phyloP scores from a whole-genome alignment of 1,140 invertebrate species.

The Metopolophium dirhodum region DNA sequence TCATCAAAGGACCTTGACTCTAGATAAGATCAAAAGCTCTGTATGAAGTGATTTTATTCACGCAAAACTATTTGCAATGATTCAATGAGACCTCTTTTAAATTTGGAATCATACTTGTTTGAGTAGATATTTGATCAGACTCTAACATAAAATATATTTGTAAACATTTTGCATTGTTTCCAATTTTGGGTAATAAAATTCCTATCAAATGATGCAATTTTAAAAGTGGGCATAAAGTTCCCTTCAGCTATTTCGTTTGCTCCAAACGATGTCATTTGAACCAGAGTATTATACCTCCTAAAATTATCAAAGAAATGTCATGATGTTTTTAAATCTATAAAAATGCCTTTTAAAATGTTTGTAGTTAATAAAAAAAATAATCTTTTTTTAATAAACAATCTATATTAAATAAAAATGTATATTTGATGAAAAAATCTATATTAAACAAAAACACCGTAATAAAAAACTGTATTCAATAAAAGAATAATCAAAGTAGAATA shows the following conservation, averaged over 20 bases:
- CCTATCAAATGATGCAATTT: neutral
- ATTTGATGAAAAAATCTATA: too few relatives aligned
- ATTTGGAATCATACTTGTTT: too few relatives aligned
- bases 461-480: too few relatives aligned
- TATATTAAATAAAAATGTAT: too few relatives aligned
- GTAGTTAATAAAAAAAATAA: too few relatives aligned
- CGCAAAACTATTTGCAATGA: neutral
- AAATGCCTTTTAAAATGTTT: too few relatives aligned
- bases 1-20: neutral
- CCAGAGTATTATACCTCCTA: neutral
- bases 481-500: too few relatives aligned
- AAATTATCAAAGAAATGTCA: neutral
- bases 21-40: neutral
- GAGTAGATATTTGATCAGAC: too few relatives aligned
- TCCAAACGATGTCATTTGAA: slow-evolving; percentile 7
- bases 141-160: neutral
- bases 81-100: neutral
- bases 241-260: slow-evolving; percentile 14
- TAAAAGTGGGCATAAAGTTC: too few relatives aligned
- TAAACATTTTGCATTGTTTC: neutral
- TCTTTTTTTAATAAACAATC: too few relatives aligned
- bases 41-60: neutral
- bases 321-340: too few relatives aligned
- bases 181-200: neutral
- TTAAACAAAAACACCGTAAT: too few relatives aligned